Evolutionary conservation across 2,888 invertebrate species (phyloP).

Genomic region (Abrostola tripartita): DNA sequence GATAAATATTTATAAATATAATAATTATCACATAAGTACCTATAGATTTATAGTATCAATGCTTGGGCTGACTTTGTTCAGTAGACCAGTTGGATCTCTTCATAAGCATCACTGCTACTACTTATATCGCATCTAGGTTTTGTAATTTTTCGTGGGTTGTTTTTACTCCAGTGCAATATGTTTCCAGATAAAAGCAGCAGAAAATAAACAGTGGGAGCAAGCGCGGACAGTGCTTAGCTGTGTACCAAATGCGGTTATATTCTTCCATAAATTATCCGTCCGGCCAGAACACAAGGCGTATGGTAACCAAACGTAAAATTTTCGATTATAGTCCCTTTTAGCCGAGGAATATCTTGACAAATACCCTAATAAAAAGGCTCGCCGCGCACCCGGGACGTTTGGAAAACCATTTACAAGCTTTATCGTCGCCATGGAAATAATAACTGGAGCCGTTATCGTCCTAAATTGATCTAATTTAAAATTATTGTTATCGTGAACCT

Average conservation of each 20-base stretch:
- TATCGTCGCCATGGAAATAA: conserved; percentile 87
- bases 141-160: background rate
- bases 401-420: conserved; percentile 88
- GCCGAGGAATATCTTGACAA: conserved; percentile 85
- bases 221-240: conserved; percentile 33
- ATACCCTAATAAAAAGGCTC: conserved; percentile 86
- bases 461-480: conserved; percentile 87
- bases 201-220: conserved; percentile 28
- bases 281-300: conserved; percentile 69
- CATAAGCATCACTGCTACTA: too few species aligned
- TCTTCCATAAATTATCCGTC: conserved; percentile 64
- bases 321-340: conserved; percentile 82
- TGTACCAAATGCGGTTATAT: conserved; percentile 47
- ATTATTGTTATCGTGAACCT: conserved; percentile 86
- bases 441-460: conserved; percentile 86
- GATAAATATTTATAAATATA: too few species aligned
- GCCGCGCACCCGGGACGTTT: conserved; percentile 82
- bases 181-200: background rate
- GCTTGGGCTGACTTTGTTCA: too few species aligned
- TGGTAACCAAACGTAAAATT: conserved; percentile 84
- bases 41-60: too few species aligned
- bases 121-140: too few species aligned
- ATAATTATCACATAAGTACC: too few species aligned
- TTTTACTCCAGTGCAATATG: background rate
- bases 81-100: too few species aligned